A percentile compares a stretch with the other conserved stretches of the same genome.
Conservation (phyloP, 2,797 vertebrate species). For the Lepilemur ruficaudatus region DNA sequence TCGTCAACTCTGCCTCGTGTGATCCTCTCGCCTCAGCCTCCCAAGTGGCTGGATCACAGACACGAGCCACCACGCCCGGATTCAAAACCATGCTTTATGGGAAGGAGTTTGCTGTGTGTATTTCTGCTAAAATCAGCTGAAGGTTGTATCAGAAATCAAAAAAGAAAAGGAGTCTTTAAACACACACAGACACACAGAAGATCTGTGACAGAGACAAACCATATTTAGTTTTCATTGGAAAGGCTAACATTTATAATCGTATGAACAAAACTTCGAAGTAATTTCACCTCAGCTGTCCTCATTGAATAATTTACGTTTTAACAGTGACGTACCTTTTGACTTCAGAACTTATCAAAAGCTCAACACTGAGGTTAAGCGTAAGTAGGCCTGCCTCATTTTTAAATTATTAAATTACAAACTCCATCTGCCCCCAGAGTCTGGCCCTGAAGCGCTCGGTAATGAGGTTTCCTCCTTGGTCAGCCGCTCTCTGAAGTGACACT, state of each 20-base stretch:
- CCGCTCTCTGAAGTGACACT: conserved; percentile 41
- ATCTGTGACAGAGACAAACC: neutral
- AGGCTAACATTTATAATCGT: neutral
- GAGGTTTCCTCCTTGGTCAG: neutral
- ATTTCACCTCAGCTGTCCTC: neutral
- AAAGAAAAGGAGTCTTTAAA: neutral
- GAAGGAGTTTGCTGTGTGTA: no score
- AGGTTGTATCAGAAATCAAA: neutral
- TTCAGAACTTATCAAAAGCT: neutral
- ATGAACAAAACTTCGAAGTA: neutral
- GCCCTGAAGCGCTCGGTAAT: neutral
- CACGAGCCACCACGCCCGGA: no score
- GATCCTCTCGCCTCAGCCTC: neutral
- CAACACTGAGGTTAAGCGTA: neutral
- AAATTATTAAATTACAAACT: rapidly evolving
- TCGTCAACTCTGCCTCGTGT: neutral
- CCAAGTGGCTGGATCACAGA: neutral
- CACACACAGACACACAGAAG: neutral
- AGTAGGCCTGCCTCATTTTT: neutral
- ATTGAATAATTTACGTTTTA: neutral
- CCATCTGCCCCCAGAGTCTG: neutral
- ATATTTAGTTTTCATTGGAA: neutral
- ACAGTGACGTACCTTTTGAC: neutral
- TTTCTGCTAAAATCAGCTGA: neutral
- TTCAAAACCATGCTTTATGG: neutral